Conservation (phyloP, 2,113 vertebrate species). For the Solea senegalensis region DNA sequence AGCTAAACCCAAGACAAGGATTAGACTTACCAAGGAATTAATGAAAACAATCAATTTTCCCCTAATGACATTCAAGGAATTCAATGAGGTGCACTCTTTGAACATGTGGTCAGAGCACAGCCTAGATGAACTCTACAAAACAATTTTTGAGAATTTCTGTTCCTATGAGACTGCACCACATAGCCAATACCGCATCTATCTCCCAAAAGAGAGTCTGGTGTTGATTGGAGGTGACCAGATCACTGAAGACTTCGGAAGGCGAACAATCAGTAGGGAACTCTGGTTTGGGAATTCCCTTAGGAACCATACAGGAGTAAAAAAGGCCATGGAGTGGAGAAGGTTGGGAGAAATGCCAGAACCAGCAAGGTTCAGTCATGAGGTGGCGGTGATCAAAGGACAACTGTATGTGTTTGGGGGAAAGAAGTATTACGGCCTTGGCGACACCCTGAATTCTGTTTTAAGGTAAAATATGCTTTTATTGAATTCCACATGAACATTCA, state of each 20-base stretch:
- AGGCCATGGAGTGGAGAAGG: slow-evolving; percentile 87
- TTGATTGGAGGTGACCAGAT: slow-evolving; percentile 88
- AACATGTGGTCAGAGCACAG: slow-evolving; percentile 65
- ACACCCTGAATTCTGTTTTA: slow-evolving; percentile 84
- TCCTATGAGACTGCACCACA: slow-evolving; percentile 48
- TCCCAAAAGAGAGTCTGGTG: slow-evolving; percentile 84
- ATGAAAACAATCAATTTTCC: slow-evolving; percentile 86
- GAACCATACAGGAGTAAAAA: slow-evolving; percentile 84
- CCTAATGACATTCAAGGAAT: slow-evolving; percentile 88
- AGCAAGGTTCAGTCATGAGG: slow-evolving; percentile 84
- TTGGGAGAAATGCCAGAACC: slow-evolving; percentile 84
- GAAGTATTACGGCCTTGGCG: slow-evolving; percentile 83
- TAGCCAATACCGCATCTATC: slow-evolving; percentile 80
- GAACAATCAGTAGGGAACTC: slow-evolving; percentile 81
- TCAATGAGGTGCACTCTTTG: slow-evolving; percentile 82
- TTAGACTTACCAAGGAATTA: slow-evolving; percentile 77
- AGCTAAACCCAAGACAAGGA: slow-evolving; percentile 75
- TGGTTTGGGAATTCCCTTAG: slow-evolving; percentile 89
- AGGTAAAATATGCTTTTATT: slow-evolving; percentile 76
- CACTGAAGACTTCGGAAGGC: slow-evolving; percentile 75
- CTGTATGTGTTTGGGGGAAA: slow-evolving; percentile 91
- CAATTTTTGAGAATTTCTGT: slow-evolving; percentile 60
- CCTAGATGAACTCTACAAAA: slow-evolving; percentile 54
- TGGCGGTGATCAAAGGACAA: slow-evolving; percentile 77
- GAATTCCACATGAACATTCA: not conserved